Evolutionary conservation across 2,113 vertebrate species (phyloP).

Genomic region (Noctilio leporinus): DNA sequence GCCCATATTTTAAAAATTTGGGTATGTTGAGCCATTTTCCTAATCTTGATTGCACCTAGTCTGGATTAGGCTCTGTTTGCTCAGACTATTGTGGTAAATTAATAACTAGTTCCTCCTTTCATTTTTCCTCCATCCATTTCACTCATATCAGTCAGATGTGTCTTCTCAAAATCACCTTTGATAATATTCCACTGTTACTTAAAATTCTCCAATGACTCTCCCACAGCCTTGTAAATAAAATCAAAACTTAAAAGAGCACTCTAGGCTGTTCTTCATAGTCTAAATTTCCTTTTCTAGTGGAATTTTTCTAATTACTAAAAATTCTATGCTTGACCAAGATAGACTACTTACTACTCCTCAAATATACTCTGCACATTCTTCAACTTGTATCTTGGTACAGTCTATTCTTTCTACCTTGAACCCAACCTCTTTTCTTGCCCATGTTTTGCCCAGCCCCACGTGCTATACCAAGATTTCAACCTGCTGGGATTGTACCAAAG

Average conservation of each 20-base stretch:
- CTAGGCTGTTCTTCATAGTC: not conserved
- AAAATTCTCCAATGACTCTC: not conserved
- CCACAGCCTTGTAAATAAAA: slow-evolving; percentile 11
- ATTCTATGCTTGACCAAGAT: not conserved
- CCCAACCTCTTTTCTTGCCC: not conserved
- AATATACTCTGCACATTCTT: not conserved
- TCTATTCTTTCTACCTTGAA: not conserved
- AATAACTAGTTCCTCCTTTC: not conserved
- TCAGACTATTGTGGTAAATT: not conserved
- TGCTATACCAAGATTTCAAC: not conserved
- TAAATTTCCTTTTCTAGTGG: not conserved
- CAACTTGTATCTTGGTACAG: not conserved
- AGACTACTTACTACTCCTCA: not conserved
- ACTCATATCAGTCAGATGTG: not conserved
- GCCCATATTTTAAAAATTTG: not conserved
- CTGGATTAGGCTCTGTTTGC: not conserved
- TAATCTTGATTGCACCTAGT: not conserved
- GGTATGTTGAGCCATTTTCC: not conserved
- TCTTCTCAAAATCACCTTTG: not conserved
- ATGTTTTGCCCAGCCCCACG: not conserved
- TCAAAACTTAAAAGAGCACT: not conserved
- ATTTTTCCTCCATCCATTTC: not conserved
- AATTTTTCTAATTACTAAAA: not conserved
- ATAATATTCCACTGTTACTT: not conserved
- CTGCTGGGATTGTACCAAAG: not conserved